These are phyloP conservation scores for Leucophenga maculata DNA, from an alignment of 2,888 invertebrate species.

Conservation along the genomic window DNA sequence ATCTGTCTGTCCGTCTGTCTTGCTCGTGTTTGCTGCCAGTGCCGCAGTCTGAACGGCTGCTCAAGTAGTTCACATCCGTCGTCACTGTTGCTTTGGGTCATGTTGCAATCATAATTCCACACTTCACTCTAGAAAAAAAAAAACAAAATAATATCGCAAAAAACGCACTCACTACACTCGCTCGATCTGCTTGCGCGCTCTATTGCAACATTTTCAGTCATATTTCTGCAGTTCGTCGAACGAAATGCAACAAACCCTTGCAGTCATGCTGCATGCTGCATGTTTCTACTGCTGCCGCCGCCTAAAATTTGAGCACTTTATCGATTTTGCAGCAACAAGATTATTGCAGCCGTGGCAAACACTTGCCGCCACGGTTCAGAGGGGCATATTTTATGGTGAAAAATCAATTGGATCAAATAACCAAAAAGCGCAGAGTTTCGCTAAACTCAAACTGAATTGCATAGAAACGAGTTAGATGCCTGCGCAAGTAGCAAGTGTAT, in stretches of 20 bases:
- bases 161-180: not conserved
- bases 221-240: not conserved
- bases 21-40: conserved; percentile 16
- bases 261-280: conserved; percentile 12
- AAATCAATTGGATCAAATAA: conserved; percentile 34
- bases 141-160: too few relatives aligned
- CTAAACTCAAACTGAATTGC: not conserved
- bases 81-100: conserved; percentile 27
- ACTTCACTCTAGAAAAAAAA: not conserved
- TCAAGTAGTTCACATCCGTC: conserved; percentile 30
- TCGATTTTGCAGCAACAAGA: conserved; percentile 27
- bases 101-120: conserved; percentile 32
- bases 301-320: conserved; percentile 32
- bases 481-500: conserved; percentile 7
- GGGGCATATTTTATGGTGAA: not conserved
- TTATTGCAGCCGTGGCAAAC: conserved; percentile 1
- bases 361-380: conserved; percentile 15
- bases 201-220: not conserved
- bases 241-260: conserved; percentile 22
- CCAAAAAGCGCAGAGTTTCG: not conserved
- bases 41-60: conserved; percentile 19
- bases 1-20: conserved; percentile 2
- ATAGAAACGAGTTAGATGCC: conserved; percentile 23
- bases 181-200: not conserved
- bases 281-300: not conserved